Conservation (phyloP, 2,797 vertebrate species). For the Argya squamiceps region DNA sequence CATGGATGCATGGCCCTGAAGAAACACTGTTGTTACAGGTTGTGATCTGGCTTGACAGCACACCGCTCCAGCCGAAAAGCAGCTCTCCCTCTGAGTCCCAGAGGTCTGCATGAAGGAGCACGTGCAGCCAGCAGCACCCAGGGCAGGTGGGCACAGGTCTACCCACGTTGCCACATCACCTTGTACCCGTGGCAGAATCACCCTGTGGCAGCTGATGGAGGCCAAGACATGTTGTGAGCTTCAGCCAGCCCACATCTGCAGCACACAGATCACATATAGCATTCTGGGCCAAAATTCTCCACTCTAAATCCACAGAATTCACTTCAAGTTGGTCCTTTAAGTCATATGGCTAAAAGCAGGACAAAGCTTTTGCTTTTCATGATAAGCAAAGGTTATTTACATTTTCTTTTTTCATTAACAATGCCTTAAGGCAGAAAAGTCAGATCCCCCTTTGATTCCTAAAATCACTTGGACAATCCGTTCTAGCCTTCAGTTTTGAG, state of each 20-base stretch:
- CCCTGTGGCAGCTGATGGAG: background rate
- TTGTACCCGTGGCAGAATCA: background rate
- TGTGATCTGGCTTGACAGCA: background rate
- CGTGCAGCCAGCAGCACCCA: background rate
- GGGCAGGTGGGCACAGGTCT: background rate
- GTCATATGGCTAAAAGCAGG: background rate
- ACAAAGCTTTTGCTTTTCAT: background rate
- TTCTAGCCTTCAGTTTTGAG: background rate
- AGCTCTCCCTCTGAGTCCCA: background rate
- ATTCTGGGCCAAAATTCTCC: background rate
- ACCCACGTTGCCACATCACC: accelerated
- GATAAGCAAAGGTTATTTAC: background rate
- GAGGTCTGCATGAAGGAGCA: background rate
- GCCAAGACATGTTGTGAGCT: accelerated
- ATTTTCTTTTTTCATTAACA: background rate
- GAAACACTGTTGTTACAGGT: background rate
- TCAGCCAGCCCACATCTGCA: background rate
- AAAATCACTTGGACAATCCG: background rate
- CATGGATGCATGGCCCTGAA: background rate
- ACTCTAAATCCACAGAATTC: background rate
- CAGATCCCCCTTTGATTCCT: background rate
- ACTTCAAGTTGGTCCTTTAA: background rate
- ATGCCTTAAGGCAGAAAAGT: background rate
- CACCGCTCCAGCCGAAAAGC: background rate
- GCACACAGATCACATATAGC: accelerated